These are phyloP conservation scores for Zeuzera pyrina DNA, from an alignment of 2,888 invertebrate genomes.

Conservation along the genomic window DNA sequence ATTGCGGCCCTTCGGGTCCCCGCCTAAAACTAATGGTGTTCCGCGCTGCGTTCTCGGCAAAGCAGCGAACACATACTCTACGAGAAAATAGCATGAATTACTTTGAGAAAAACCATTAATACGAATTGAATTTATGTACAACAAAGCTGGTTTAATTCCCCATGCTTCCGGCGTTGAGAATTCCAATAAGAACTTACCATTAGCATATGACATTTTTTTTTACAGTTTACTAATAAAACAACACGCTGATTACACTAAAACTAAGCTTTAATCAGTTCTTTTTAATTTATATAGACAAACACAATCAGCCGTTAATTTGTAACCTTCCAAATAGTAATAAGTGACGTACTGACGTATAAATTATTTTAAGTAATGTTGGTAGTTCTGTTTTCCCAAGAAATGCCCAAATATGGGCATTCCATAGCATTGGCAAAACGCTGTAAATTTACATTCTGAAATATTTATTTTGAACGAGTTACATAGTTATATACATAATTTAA, in stretches of 20 bases:
- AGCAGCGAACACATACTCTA: slow-evolving; percentile 93
- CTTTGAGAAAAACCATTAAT: no score
- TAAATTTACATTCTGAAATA: no score
- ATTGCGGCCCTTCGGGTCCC: slow-evolving; percentile 97
- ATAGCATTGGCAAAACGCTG: no score
- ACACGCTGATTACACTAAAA: slow-evolving; percentile 33
- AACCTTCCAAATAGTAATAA: slow-evolving; percentile 51
- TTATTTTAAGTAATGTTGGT: slow-evolving; percentile 39
- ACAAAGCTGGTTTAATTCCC: slow-evolving; percentile 22
- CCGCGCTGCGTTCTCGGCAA: slow-evolving; percentile 96
- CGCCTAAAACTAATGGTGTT: slow-evolving; percentile 93
- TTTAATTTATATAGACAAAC: slow-evolving; percentile 45
- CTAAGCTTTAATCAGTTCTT: slow-evolving; percentile 45
- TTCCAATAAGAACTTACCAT: slow-evolving; percentile 49
- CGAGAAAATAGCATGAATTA: no score
- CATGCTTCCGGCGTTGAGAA: slow-evolving; percentile 24
- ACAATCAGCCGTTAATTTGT: slow-evolving; percentile 60
- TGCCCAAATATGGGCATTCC: slow-evolving; percentile 45
- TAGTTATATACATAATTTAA: no score
- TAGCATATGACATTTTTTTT: slow-evolving; percentile 59
- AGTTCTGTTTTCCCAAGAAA: slow-evolving; percentile 28
- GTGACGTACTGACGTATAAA: slow-evolving; percentile 56
- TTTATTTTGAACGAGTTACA: no score
- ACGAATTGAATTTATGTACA: no score
- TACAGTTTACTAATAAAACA: slow-evolving; percentile 40